A percentile compares a stretch with the other conserved stretches of the same genome.
phyloP scores from a whole-genome alignment of 1,140 invertebrate species.

The Drosophila novamexicana region DNA sequence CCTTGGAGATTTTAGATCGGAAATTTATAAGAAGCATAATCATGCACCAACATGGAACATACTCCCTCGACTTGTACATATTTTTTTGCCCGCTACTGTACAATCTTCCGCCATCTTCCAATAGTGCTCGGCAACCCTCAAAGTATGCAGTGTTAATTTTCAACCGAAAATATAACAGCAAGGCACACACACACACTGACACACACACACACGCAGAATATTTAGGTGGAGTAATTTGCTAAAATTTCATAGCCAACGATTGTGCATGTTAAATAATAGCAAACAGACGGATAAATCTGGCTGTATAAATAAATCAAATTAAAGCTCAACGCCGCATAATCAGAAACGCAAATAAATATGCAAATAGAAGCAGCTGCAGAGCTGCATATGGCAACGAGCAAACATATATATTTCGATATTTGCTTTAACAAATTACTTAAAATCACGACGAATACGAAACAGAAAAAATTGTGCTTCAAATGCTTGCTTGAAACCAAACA shows the following conservation, averaged over 20 bases:
- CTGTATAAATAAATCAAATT: slow-evolving; percentile 76
- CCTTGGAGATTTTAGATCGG: no score
- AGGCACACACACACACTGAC: slow-evolving; percentile 1
- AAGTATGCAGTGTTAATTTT: slow-evolving; percentile 16
- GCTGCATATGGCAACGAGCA: slow-evolving; percentile 27
- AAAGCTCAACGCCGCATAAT: slow-evolving; percentile 71
- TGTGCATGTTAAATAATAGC: slow-evolving; percentile 42
- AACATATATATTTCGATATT: slow-evolving; percentile 71
- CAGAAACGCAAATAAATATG: slow-evolving; percentile 71
- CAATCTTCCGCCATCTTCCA: neutral
- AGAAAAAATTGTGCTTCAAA: neutral
- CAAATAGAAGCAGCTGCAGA: slow-evolving; percentile 31
- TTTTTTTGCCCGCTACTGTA: no score
- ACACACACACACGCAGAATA: neutral
- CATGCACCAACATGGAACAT: no score
- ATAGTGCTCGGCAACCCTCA: neutral
- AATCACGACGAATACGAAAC: slow-evolving; percentile 49
- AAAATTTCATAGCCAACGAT: slow-evolving; percentile 11
- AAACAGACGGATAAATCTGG: slow-evolving; percentile 51
- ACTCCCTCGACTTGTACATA: no score
- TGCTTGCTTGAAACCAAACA: slow-evolving; percentile 20
- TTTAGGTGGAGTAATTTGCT: slow-evolving; percentile 3
- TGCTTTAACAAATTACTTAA: slow-evolving; percentile 81
- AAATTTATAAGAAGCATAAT: no score
- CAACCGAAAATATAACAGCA: neutral